phyloP scores from a whole-genome alignment of 2,888 invertebrate species.

The Sarcophaga rosellei region DNA sequence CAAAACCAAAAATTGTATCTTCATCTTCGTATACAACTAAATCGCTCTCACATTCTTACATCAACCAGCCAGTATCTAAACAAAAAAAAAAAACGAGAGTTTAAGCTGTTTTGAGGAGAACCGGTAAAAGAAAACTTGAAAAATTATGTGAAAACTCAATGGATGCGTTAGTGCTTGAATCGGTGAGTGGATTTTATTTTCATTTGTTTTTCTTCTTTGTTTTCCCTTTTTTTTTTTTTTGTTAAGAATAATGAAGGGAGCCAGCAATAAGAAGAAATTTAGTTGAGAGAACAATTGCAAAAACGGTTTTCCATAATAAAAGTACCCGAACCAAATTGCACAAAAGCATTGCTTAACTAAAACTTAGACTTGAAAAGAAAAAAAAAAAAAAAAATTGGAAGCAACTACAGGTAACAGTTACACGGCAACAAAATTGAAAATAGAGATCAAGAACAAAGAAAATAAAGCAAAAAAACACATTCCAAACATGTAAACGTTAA shows the following conservation, averaged over 20 bases:
- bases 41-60: too few species aligned
- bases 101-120: conserved; percentile 28
- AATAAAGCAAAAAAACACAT: not conserved
- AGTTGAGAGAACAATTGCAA: conserved; percentile 17
- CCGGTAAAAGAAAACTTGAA: conserved; percentile 35
- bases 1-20: too few species aligned
- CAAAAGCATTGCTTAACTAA: conserved; percentile 24
- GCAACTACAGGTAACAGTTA: not conserved
- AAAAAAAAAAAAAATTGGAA: not conserved
- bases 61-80: too few species aligned
- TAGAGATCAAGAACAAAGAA: not conserved
- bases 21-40: too few species aligned
- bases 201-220: not conserved
- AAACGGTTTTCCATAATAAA: not conserved
- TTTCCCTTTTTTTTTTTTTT: not conserved
- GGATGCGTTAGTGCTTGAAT: conserved; percentile 13
- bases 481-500: conserved; percentile 14
- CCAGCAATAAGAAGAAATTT: not conserved
- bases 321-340: conserved; percentile 4
- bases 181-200: not conserved
- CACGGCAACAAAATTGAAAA: not conserved
- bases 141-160: conserved; percentile 43
- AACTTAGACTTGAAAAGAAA: not conserved
- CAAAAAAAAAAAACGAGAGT: not conserved
- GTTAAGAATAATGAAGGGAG: not conserved